Conservation (phyloP, 92 coral and sea anemone species). For the Anthopleura xanthogrammica region DNA sequence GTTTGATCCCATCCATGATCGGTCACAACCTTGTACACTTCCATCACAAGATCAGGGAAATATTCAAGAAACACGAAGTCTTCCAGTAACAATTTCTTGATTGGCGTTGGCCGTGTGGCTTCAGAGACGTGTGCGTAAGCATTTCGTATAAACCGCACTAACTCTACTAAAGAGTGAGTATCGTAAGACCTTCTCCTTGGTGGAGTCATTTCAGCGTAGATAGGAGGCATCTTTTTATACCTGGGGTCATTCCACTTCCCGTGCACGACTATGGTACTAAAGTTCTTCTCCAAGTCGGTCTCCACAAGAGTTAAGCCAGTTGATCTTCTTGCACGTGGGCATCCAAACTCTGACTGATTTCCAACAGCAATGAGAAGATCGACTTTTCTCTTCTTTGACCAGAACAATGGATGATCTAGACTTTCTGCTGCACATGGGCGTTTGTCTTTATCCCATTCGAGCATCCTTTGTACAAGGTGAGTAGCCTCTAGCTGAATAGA, state of each 20-base stretch:
- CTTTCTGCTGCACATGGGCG: no score
- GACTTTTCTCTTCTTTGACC: no score
- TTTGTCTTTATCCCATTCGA: no score
- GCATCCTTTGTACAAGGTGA: no score
- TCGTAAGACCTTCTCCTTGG: background rate
- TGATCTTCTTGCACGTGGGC: background rate
- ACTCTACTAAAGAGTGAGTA: no score
- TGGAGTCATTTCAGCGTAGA: no score
- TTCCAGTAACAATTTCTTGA: slow-evolving; percentile 22
- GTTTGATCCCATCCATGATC: slow-evolving; percentile 4
- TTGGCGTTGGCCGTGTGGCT: background rate
- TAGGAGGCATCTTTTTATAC: background rate
- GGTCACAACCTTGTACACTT: slow-evolving; percentile 36
- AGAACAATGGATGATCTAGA: no score
- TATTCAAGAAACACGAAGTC: slow-evolving; percentile 30
- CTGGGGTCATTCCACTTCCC: background rate
- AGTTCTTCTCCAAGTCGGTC: background rate
- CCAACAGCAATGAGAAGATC: no score
- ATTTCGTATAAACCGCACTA: no score
- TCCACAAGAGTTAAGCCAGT: background rate
- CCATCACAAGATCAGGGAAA: slow-evolving; percentile 53
- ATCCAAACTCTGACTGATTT: background rate
- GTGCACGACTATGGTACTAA: background rate
- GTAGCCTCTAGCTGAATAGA: no score
- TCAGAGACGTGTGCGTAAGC: no score